phyloP scores from a whole-genome alignment of 2,113 vertebrate genomes.

The Protobothrops flavoviridis region DNA sequence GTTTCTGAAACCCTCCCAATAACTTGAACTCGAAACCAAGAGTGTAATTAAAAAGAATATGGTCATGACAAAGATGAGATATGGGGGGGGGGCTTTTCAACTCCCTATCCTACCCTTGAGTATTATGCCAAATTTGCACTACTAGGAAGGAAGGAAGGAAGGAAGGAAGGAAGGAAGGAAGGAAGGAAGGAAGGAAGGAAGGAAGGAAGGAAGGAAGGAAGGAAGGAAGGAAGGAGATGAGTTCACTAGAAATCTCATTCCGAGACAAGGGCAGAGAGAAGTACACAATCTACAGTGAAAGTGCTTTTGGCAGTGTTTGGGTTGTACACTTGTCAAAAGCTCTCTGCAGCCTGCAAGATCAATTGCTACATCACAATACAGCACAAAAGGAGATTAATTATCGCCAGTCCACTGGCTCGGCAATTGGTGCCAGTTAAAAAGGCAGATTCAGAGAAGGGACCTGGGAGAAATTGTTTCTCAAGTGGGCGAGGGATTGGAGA shows the following conservation, averaged over 20 bases:
- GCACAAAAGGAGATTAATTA: constrained; percentile 8
- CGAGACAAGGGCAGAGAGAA: not conserved
- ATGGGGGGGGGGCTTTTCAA: not conserved
- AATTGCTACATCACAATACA: not conserved
- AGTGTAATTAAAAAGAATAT: not conserved
- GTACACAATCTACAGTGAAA: not conserved
- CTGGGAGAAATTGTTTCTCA: not conserved
- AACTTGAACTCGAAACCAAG: not conserved
- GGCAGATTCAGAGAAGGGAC: not conserved
- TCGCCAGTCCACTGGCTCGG: not conserved
- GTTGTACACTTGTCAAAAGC: constrained; percentile 10
- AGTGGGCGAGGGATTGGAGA: not conserved
- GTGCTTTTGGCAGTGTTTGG: constrained; percentile 31
- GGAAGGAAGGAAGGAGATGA: not conserved
- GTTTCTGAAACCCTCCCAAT: not conserved
- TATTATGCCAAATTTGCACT: rapidly evolving
- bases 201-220: no score
- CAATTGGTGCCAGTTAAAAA: not conserved
- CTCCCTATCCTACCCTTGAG: not conserved
- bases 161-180: not conserved
- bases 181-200: not conserved
- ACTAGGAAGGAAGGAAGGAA: not conserved
- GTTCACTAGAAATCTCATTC: not conserved
- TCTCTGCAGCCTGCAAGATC: constrained; percentile 27
- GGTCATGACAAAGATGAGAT: not conserved